These are phyloP conservation scores for Cyphomyrus plagiostoma DNA, from an alignment of 2,113 vertebrate genomes.

Conservation along the genomic window DNA sequence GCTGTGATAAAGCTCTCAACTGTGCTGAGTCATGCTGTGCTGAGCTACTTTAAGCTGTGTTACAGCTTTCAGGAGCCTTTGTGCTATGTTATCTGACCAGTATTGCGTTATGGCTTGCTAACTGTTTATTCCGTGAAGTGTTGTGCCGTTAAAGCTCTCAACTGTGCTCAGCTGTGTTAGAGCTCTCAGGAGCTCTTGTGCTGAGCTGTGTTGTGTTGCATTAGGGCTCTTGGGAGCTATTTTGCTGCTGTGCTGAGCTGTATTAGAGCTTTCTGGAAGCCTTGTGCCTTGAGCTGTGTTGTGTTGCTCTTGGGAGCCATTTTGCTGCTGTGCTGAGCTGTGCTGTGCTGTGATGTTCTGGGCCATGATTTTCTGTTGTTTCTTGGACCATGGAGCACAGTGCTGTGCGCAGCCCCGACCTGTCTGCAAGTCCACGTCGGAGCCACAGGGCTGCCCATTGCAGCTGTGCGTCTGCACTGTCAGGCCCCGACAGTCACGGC, in stretches of 20 bases:
- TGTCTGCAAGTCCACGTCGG: slow-evolving; percentile 40
- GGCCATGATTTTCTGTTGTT: background rate
- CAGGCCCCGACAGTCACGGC: slow-evolving; percentile 63
- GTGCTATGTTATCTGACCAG: background rate
- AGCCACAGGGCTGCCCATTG: slow-evolving; percentile 63
- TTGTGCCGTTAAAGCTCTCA: background rate
- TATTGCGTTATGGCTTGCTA: background rate
- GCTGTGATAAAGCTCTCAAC: background rate
- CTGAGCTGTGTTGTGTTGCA: background rate
- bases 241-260: background rate
- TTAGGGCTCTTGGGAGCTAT: background rate
- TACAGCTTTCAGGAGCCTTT: background rate
- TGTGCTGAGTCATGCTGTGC: background rate
- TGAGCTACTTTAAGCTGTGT: background rate
- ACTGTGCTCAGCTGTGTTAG: background rate
- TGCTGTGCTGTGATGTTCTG: background rate
- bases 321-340: background rate
- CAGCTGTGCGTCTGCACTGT: slow-evolving; percentile 69
- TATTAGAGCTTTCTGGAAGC: background rate
- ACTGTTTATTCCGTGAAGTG: background rate
- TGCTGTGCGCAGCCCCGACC: slow-evolving; percentile 33
- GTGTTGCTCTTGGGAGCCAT: background rate
- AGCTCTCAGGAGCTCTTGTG: background rate
- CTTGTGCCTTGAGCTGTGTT: background rate
- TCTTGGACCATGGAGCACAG: background rate